A percentile compares a stretch with the other conserved stretches of the same genome.
Conservation (phyloP, 2,888 invertebrate species). For the Euzophera pinguis region DNA sequence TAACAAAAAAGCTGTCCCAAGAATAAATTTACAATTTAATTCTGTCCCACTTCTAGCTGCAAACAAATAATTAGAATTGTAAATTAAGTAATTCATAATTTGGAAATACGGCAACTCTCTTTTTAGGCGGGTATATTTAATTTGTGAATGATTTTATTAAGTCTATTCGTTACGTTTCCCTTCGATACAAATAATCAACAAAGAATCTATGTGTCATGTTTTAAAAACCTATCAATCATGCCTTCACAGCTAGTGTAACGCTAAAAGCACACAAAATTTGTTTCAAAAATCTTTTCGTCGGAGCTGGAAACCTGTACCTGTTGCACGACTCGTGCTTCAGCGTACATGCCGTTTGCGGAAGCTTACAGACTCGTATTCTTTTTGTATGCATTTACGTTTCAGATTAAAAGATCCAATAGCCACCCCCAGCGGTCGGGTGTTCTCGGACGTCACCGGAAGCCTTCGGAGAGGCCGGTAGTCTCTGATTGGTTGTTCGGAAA, state of each 20-base stretch:
- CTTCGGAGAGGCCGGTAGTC: conserved; percentile 39
- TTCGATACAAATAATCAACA: neutral
- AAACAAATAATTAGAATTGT: conserved; percentile 64
- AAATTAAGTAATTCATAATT: conserved; percentile 55
- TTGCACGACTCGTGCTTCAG: conserved; percentile 47
- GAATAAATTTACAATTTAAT: conserved; percentile 63
- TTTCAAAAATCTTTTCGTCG: neutral
- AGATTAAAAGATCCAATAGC: conserved; percentile 78
- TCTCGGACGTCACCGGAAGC: conserved; percentile 53
- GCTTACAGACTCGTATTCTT: conserved; percentile 65
- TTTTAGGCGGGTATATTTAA: conserved; percentile 22
- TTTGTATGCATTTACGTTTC: conserved; percentile 77
- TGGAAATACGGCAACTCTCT: conserved; percentile 32
- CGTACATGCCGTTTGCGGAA: conserved; percentile 53
- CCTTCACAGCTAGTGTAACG: neutral
- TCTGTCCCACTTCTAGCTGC: conserved; percentile 40
- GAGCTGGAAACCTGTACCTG: conserved; percentile 55
- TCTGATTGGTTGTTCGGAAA: conserved; percentile 54
- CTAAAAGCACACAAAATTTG: neutral
- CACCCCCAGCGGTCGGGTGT: conserved; percentile 58
- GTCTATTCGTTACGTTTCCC: conserved; percentile 9
- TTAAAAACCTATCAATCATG: neutral
- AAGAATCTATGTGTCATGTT: neutral
- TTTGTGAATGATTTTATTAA: conserved; percentile 20
- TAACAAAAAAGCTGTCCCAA: conserved; percentile 48